Evolutionary conservation across 2,888 invertebrate species (phyloP), one percentile per base, ranked within the genome.

Genomic region (Plutella xylostella): DNA sequence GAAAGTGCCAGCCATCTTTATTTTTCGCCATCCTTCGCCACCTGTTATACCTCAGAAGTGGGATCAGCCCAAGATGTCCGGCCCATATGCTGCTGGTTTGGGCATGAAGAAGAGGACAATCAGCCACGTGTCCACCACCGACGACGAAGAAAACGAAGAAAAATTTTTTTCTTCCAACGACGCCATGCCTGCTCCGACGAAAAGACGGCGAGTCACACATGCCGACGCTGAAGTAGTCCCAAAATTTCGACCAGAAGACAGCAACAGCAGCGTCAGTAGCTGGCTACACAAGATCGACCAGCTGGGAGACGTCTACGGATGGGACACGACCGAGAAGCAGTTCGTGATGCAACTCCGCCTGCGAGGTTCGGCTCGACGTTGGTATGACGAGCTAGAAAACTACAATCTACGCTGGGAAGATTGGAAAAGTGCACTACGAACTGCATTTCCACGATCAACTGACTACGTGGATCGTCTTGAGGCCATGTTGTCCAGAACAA

Each of bases 401-500:
- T 35, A 35, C 18, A 5, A 35, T 4, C 18, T 35, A 7, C 9
- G 18, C 4, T 35, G 35, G 18, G 18, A 5, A 6, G 35, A 35
- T 7, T 35, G 35, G 35, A 35, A 35, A 12, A 18, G 18, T 11
- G 18, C 17, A 35, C 11, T 35, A 17, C 6, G 11, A 4, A 17
- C 17, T 11, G 35, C 35, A 11, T 35, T 35, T 18, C 35, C 35
- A 17, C 17, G 18, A 14, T 18, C 17, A 18, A 6, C 11, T 4
- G 35, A 35, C 18, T 35, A 35, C 12, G 35, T 21, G 3, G 38
- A 38, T 3, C 14, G 21, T 1, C n/a, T 38, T 21, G n/a, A 15
- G 15, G 38, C 20, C 12, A 38, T 38, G 38, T n/a, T 38, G 38
- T 19, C 38, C 3, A n/a, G 28, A 25, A 38, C 17, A 9, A 49